These are phyloP conservation scores for Nannoperca obscura DNA, from an alignment of 2,797 vertebrate genomes.

Conservation along the genomic window DNA sequence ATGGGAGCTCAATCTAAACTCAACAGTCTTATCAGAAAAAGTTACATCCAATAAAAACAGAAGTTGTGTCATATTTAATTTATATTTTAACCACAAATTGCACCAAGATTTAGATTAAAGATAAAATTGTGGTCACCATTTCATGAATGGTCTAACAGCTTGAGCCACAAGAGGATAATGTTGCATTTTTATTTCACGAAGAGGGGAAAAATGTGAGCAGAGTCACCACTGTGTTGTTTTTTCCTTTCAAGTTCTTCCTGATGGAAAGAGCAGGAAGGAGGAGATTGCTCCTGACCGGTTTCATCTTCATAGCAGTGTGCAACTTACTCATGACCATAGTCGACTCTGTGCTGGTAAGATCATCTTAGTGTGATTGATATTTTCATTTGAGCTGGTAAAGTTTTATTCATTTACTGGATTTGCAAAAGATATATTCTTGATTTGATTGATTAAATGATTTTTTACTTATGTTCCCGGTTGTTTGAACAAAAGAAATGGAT, in stretches of 20 bases:
- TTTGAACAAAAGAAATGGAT: neutral
- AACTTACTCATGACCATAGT: slow-evolving; percentile 84
- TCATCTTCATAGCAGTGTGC: slow-evolving; percentile 77
- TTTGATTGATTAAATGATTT: neutral
- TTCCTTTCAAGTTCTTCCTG: slow-evolving; percentile 77
- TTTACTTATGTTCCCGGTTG: neutral
- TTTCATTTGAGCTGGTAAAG: neutral
- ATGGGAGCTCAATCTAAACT: neutral
- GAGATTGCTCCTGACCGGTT: slow-evolving; percentile 77
- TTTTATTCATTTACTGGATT: neutral
- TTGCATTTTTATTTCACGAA: slow-evolving; percentile 27
- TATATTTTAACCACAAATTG: slow-evolving; percentile 14
- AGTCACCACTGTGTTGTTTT: slow-evolving; percentile 29
- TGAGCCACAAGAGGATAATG: slow-evolving; percentile 26
- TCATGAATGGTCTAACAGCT: slow-evolving; percentile 22
- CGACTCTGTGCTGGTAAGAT: slow-evolving; percentile 82
- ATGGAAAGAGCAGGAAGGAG: slow-evolving; percentile 78
- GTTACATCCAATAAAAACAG: neutral
- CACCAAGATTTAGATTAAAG: neutral
- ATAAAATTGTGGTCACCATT: neutral
- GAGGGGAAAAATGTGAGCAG: neutral
- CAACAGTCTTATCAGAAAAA: neutral
- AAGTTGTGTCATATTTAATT: neutral
- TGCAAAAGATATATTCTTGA: neutral
- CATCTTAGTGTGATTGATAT: neutral